Conservation (phyloP, 2,113 vertebrate species). For the Halichoerus grypus region DNA sequence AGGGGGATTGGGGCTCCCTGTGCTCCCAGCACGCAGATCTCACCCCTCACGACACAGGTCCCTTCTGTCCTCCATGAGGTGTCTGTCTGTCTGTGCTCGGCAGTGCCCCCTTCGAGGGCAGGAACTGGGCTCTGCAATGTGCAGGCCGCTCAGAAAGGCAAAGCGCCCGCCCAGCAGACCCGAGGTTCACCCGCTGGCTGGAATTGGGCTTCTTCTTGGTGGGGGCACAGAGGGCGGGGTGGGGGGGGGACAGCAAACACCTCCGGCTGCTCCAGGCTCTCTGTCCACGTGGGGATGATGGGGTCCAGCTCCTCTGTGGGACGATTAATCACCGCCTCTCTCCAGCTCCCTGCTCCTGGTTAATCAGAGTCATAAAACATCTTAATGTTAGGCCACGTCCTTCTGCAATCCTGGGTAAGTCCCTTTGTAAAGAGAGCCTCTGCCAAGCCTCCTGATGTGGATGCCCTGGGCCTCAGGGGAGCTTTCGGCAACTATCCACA, state of each 20-base stretch:
- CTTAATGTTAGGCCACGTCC: background rate
- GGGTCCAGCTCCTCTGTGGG: background rate
- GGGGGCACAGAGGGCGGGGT: background rate
- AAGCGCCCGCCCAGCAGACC: too few species aligned
- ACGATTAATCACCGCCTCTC: background rate
- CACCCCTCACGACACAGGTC: too few species aligned
- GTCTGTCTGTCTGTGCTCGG: background rate
- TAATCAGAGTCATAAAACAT: background rate
- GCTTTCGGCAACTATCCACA: too few species aligned
- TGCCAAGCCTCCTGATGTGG: too few species aligned
- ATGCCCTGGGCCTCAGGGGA: too few species aligned
- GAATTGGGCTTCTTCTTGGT: background rate
- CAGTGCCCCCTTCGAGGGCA: background rate
- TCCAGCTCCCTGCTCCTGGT: background rate
- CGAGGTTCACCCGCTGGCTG: too few species aligned
- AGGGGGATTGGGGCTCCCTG: too few species aligned
- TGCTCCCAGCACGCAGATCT: accelerated
- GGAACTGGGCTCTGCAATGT: too few species aligned
- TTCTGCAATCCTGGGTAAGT: background rate
- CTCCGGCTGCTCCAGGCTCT: too few species aligned
- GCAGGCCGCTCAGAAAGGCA: too few species aligned
- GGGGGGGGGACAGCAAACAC: too few species aligned
- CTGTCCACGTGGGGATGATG: background rate
- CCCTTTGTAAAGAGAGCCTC: too few species aligned
- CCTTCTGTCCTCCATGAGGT: accelerated